Evolutionary conservation across 2,797 vertebrate genomes (phyloP).

Genomic region (Characodon lateralis): DNA sequence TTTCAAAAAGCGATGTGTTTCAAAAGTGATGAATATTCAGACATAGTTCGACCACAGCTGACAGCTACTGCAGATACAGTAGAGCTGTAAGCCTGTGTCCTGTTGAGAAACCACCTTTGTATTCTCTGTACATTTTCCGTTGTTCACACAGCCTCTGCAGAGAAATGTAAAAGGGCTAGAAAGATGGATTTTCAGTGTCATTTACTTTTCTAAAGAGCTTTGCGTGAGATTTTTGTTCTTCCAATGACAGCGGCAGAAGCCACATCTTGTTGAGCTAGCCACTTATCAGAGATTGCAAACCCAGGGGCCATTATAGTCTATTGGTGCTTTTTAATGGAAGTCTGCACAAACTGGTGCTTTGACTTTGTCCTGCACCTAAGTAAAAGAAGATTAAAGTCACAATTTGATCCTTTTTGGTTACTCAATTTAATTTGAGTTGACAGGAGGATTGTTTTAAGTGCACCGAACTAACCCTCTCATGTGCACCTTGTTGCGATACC

Average conservation of each 20-base stretch:
- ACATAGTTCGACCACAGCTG: constrained; percentile 17
- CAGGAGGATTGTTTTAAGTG: constrained; percentile 24
- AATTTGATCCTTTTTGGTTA: constrained; percentile 31
- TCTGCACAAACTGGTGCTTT: constrained; percentile 37
- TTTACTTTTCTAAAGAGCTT: constrained; percentile 70
- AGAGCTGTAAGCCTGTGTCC: constrained; percentile 36
- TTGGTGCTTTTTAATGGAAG: constrained; percentile 42
- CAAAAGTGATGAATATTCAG: constrained; percentile 64
- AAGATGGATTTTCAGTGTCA: constrained; percentile 73
- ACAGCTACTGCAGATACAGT: constrained; percentile 53
- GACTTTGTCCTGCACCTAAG: constrained; percentile 58
- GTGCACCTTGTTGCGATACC: constrained; percentile 8
- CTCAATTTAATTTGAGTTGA: constrained; percentile 32
- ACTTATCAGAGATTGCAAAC: constrained; percentile 68
- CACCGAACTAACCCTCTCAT: constrained; percentile 32
- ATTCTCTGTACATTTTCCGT: constrained; percentile 63
- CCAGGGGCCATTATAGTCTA: constrained; percentile 51
- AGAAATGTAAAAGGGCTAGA: constrained; percentile 73
- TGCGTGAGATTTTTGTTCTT: constrained; percentile 54
- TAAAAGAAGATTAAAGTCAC: constrained; percentile 56
- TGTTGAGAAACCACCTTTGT: constrained; percentile 64
- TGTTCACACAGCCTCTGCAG: constrained; percentile 62
- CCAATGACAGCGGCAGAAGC: constrained; percentile 51
- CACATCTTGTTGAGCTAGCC: constrained; percentile 54
- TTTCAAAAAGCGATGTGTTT: no score